These are phyloP conservation scores for Caenorhabditis becei DNA, from an alignment of 2,888 invertebrate genomes.

Conservation along the genomic window DNA sequence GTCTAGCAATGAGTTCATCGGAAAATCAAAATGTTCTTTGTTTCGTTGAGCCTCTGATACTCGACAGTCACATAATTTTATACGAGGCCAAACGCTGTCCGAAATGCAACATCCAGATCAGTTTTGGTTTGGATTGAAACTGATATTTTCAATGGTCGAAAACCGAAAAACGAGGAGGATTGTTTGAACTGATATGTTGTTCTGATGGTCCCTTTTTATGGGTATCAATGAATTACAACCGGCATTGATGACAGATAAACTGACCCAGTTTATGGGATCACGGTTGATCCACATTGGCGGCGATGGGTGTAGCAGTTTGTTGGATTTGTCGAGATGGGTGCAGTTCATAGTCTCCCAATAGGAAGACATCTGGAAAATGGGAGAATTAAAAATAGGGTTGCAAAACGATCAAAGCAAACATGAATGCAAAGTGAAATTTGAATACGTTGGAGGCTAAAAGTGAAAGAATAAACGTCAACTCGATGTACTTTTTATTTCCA, in stretches of 20 bases:
- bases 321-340: constrained; percentile 52
- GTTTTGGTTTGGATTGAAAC: not conserved
- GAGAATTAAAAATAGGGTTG: not conserved
- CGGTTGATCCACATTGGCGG: constrained; percentile 53
- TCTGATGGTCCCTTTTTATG: constrained; percentile 31
- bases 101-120: not conserved
- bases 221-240: constrained; percentile 42
- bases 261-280: constrained; percentile 55
- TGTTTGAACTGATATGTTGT: constrained; percentile 1
- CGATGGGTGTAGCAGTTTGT: constrained; percentile 55
- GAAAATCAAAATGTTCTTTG: constrained; percentile 13
- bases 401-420: not conserved
- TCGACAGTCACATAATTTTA: not conserved
- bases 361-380: constrained; percentile 55
- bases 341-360: constrained; percentile 58
- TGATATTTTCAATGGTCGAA: no score
- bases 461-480: constrained; percentile 6
- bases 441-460: not conserved
- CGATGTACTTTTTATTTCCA: constrained; percentile 3
- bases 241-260: constrained; percentile 41
- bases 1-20: not conserved
- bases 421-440: not conserved
- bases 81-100: not conserved
- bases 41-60: constrained; percentile 5
- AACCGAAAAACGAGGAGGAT: no score